Percentiles rank a stretch among this genome's conserved stretches.
Evolutionary conservation across 2,113 vertebrate genomes (phyloP).

Genomic region (Chloroceryle aenea): DNA sequence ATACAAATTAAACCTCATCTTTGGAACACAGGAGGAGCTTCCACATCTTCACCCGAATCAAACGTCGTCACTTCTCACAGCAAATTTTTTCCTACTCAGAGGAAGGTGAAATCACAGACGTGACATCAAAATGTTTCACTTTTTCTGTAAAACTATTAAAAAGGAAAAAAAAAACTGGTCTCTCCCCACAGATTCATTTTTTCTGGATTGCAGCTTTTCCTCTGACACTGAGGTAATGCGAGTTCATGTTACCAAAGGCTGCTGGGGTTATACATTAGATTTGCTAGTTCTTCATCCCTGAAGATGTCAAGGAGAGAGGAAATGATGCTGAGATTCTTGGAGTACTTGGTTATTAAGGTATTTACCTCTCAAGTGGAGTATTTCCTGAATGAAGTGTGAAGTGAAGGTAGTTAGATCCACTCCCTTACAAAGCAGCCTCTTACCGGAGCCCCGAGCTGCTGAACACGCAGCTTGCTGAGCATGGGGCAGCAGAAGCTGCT

Average conservation of each 20-base stretch:
- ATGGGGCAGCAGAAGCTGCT: background rate
- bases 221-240: background rate
- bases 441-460: background rate
- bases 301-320: conserved; percentile 16
- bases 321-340: background rate
- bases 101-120: background rate
- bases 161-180: background rate
- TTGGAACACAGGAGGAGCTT: background rate
- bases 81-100: background rate
- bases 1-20: background rate
- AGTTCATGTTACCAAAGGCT: background rate
- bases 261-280: background rate
- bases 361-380: conserved; percentile 22
- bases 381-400: conserved; percentile 56
- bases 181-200: background rate
- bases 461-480: background rate
- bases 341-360: background rate
- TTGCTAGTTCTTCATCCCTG: background rate
- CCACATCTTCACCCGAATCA: background rate
- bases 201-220: background rate
- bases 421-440: conserved; percentile 39
- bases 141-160: background rate
- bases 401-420: background rate
- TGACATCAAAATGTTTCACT: background rate
- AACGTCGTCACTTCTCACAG: background rate